Evolutionary conservation across 2,888 invertebrate species (phyloP).

Genomic region (Nemurella pictetii): DNA sequence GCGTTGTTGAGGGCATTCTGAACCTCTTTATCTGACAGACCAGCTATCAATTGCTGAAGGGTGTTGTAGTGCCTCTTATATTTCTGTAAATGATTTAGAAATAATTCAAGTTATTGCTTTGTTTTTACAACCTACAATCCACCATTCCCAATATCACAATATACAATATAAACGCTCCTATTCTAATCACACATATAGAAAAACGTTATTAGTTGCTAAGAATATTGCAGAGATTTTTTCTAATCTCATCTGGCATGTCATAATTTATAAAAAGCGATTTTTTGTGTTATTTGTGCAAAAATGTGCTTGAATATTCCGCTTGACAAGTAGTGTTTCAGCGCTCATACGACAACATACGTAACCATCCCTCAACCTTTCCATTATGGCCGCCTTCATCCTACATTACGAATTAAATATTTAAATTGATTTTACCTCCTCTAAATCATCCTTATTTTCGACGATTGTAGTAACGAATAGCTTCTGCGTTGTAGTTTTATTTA

Average conservation of each 20-base stretch:
- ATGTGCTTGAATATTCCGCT: neutral
- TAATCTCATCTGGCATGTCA: neutral
- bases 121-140: neutral
- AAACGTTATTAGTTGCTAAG: neutral
- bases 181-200: neutral
- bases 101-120: neutral
- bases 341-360: neutral
- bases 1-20: constrained; percentile 90
- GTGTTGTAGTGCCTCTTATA: constrained; percentile 82
- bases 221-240: neutral
- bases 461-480: constrained; percentile 80
- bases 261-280: neutral
- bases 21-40: constrained; percentile 90
- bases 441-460: constrained; percentile 52
- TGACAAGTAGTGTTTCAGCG: neutral
- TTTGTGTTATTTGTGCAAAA: neutral
- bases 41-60: constrained; percentile 76
- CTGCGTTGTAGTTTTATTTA: constrained; percentile 54
- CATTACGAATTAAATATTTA: constrained; percentile 41
- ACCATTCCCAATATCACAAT: neutral
- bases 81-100: constrained; percentile 65
- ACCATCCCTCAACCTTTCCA: constrained; percentile 36
- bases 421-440: constrained; percentile 48
- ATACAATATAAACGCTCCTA: neutral
- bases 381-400: constrained; percentile 43